Evolutionary conservation across 2,797 vertebrate genomes (phyloP), one percentile per base, ranked within the genome.

Genomic region (Mormyrus hasselquistii): DNA sequence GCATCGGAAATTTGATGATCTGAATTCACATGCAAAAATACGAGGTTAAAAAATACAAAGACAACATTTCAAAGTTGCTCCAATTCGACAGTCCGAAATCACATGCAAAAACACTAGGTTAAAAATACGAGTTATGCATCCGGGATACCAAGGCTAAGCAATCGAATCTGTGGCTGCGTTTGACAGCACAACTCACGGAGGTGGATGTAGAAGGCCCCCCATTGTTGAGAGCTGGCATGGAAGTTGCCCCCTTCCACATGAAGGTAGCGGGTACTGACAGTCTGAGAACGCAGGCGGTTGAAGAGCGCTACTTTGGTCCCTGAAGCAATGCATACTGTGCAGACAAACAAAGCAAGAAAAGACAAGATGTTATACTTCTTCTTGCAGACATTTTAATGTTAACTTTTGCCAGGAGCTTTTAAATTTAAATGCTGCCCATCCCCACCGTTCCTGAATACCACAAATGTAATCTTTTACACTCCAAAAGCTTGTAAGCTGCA

Each of bases 241-340:
- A 99, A 99, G 94, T 99, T 99, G 57, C 98, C 98, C 38, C 98
- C 98, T 96, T 99, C 98, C 92, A 99, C 98, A 53, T 99, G 98
- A 89, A 99, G 97, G 92, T 99, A 99, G 93, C 98, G 97, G 73
- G 98, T 99, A 94, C 98, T 99, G 94, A 99, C 98, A 9, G 98
- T 99, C 95, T 99, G 98, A 84, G 98, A 99, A 91, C 98, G 96
- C 92, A 99, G 97, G 90, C 98, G 96, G 95, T 99, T 99, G 95
- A 99, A 99, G 92, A 99, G 95, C 89, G 98, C 98, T 96, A 99
- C 98, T 95, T 99, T 99, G 91, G 98, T 99, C 94, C 98, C 98
- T 90, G 98, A 99, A 2, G 98, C 98, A 92, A 99, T 99, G 93
- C 98, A 99, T 92, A 99, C 98, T 99, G 95, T 22, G 93, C 93